These are phyloP conservation scores for Erebia ligea DNA, from an alignment of 2,888 invertebrate species.

Conservation along the genomic window DNA sequence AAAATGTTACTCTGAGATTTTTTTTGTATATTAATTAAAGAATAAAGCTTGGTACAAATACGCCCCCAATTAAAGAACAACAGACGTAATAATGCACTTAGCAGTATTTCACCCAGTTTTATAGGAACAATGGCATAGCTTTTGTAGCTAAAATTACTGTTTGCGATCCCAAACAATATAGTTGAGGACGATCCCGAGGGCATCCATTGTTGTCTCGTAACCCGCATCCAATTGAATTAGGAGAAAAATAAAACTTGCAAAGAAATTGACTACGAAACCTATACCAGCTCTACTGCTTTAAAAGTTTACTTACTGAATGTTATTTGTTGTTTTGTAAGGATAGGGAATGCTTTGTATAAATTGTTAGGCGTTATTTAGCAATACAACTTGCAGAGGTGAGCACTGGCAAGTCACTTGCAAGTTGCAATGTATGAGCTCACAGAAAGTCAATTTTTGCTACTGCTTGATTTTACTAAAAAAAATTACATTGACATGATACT, in stretches of 20 bases:
- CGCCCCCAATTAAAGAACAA: conserved; percentile 17
- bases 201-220: conserved; percentile 40
- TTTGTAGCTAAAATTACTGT: conserved; percentile 40
- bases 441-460: no score
- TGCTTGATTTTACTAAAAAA: no score
- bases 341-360: no score
- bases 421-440: no score
- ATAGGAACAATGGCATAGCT: conserved; percentile 34
- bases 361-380: no score
- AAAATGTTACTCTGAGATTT: not conserved
- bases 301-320: conserved; percentile 16
- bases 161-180: conserved; percentile 41
- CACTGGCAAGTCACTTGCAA: no score
- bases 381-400: no score
- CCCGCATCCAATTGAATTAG: conserved; percentile 43
- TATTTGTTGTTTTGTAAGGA: not conserved
- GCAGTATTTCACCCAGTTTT: conserved; percentile 26
- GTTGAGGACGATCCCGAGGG: conserved; percentile 36
- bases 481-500: no score
- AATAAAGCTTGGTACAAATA: not conserved
- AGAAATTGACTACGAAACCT: conserved; percentile 30
- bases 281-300: conserved; percentile 15
- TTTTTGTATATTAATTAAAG: not conserved
- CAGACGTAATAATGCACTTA: conserved; percentile 22
- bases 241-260: conserved; percentile 41